phyloP scores from a whole-genome alignment of 2,797 vertebrate genomes.

The Crypturellus tataupa region DNA sequence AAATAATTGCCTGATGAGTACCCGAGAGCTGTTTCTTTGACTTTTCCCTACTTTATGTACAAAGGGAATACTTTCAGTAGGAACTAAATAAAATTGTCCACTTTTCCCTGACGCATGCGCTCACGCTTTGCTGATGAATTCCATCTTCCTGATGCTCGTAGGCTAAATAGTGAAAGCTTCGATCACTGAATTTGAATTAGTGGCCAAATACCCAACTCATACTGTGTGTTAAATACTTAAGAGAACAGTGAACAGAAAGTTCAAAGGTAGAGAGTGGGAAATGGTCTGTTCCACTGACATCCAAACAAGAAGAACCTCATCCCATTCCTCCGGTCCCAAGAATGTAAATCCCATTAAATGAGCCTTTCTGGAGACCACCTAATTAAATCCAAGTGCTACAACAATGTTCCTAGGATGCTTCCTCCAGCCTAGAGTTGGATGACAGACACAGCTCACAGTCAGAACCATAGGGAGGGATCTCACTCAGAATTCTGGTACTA shows the following conservation, averaged over 20 bases:
- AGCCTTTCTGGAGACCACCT: neutral
- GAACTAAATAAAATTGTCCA: neutral
- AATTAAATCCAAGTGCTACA: neutral
- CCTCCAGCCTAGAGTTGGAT: neutral
- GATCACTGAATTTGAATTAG: neutral
- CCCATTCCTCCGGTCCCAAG: neutral
- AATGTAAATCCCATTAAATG: neutral
- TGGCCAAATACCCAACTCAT: neutral
- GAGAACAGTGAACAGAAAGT: neutral
- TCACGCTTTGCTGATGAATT: neutral
- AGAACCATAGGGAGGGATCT: neutral
- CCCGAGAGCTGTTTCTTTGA: neutral
- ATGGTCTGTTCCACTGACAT: neutral
- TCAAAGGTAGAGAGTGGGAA: neutral
- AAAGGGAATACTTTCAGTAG: neutral
- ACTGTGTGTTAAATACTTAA: neutral
- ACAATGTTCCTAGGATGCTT: neutral
- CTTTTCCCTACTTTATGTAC: neutral
- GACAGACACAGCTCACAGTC: neutral
- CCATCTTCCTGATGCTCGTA: neutral
- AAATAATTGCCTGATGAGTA: fast-evolving
- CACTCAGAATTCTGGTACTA: neutral
- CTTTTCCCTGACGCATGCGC: neutral
- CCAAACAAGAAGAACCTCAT: neutral
- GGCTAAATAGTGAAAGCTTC: neutral